Evolutionary conservation across 2,888 invertebrate genomes (phyloP).

Genomic region (Tipula helvola): DNA sequence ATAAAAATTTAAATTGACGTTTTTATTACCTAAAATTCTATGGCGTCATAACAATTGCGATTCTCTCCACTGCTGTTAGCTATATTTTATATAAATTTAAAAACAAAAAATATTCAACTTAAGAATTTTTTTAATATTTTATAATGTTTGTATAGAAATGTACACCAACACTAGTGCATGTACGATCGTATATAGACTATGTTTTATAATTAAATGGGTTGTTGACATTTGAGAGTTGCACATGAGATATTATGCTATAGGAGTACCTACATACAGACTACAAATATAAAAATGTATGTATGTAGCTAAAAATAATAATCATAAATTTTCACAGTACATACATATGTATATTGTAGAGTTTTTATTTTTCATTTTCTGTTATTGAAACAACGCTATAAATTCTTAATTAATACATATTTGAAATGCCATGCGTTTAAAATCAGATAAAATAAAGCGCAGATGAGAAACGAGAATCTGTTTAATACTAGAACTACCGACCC

Average conservation of each 20-base stretch:
- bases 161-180: background rate
- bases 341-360: background rate
- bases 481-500: too few relatives aligned
- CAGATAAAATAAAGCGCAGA: background rate
- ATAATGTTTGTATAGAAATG: background rate
- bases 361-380: background rate
- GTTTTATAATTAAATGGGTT: background rate
- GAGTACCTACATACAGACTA: background rate
- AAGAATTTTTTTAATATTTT: background rate
- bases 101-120: background rate
- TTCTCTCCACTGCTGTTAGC: background rate
- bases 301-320: background rate
- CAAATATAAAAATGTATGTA: background rate
- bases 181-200: background rate
- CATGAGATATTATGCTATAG: background rate
- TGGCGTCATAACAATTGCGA: background rate
- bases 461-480: background rate
- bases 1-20: background rate
- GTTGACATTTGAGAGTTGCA: background rate
- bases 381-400: background rate
- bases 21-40: background rate
- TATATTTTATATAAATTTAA: background rate
- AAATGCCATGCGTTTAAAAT: background rate
- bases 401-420: background rate
- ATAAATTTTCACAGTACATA: background rate